phyloP scores from a whole-genome alignment of 2,113 vertebrate species.

The Perognathus longimembris region DNA sequence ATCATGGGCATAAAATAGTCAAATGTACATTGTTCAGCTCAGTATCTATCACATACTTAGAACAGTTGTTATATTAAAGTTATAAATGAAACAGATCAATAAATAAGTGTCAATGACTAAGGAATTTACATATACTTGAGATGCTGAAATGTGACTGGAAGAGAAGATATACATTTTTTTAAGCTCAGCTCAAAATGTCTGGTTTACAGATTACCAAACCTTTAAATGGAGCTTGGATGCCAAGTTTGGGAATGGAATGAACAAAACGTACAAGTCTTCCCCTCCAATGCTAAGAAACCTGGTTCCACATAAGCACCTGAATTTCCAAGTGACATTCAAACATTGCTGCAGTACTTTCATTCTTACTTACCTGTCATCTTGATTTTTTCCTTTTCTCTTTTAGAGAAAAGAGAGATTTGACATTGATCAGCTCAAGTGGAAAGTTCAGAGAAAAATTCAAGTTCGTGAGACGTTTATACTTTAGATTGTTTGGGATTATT shows the following conservation, averaged over 20 bases:
- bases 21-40: background rate
- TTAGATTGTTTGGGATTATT: background rate
- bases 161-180: background rate
- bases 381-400: background rate
- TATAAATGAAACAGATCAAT: background rate
- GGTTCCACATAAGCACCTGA: slow-evolving; percentile 31
- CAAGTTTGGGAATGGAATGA: slow-evolving; percentile 20
- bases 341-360: background rate
- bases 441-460: slow-evolving; percentile 16
- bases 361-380: background rate
- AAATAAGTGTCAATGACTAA: background rate
- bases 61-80: background rate
- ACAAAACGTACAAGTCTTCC: slow-evolving; percentile 7
- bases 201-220: slow-evolving; percentile 14
- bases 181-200: background rate
- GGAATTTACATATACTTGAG: background rate
- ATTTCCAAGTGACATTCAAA: slow-evolving; percentile 1
- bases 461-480: background rate
- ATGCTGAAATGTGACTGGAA: background rate
- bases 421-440: background rate
- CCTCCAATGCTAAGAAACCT: slow-evolving; percentile 41
- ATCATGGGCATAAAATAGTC: background rate
- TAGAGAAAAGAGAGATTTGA: background rate
- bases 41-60: background rate
- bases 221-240: background rate